These are phyloP conservation scores for Syrphus vitripennis DNA, from an alignment of 2,888 invertebrate genomes.

Conservation along the genomic window DNA sequence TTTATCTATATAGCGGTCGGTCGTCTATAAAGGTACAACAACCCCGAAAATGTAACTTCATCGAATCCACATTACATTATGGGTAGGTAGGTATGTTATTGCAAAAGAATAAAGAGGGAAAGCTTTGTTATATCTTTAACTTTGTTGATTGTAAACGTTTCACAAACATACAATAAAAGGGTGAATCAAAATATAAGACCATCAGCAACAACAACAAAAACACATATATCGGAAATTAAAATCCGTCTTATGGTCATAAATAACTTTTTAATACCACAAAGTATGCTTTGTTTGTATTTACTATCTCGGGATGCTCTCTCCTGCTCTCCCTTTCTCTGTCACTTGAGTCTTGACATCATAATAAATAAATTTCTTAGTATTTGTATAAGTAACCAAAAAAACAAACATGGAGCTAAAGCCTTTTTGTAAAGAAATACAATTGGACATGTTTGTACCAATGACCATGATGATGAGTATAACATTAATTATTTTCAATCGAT, in stretches of 20 bases:
- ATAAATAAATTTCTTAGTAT: not conserved
- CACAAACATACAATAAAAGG: constrained; percentile 26
- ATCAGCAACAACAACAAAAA: constrained; percentile 8
- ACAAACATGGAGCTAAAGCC: not conserved
- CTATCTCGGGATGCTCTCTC: not conserved
- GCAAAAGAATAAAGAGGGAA: not conserved
- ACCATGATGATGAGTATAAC: not conserved
- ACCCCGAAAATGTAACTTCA: constrained; percentile 30
- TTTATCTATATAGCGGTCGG: constrained; percentile 33
- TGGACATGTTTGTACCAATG: too few relatives aligned
- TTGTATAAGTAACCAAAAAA: not conserved
- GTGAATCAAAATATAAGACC: constrained; percentile 28
- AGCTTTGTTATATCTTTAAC: constrained; percentile 11
- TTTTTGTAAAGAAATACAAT: not conserved
- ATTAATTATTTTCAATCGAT: not conserved
- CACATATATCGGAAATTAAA: constrained; percentile 62
- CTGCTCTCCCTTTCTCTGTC: too few relatives aligned
- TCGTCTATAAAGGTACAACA: constrained; percentile 22
- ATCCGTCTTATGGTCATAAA: constrained; percentile 65
- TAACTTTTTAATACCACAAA: constrained; percentile 51
- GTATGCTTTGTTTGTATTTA: not conserved
- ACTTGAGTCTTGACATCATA: not conserved
- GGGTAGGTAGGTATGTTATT: constrained; percentile 8
- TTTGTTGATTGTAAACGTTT: constrained; percentile 39
- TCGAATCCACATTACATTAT: constrained; percentile 39